Evolutionary conservation across 1,140 invertebrate genomes (phyloP).

Genomic region (Musca domestica): DNA sequence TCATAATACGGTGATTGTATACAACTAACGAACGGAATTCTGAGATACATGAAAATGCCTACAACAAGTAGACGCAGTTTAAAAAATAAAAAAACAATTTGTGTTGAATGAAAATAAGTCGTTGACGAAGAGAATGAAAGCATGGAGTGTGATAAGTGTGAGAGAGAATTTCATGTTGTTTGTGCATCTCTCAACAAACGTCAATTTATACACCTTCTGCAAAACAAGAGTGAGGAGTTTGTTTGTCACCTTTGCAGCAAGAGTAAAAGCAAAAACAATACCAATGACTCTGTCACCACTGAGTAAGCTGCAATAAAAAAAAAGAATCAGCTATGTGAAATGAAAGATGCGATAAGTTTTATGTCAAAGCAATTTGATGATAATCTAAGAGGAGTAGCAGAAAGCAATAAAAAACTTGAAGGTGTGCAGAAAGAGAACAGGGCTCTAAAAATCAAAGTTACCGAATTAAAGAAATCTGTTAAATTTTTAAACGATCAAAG

Average conservation of each 20-base stretch:
- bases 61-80: too few species aligned
- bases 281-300: neutral
- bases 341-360: neutral
- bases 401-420: neutral
- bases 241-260: neutral
- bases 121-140: neutral
- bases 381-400: neutral
- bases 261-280: neutral
- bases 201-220: neutral
- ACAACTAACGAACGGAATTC: too few species aligned
- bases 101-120: neutral
- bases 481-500: constrained; percentile 2
- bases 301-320: neutral
- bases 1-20: too few species aligned
- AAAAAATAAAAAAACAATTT: neutral
- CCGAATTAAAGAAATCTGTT: neutral
- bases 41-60: too few species aligned
- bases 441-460: neutral
- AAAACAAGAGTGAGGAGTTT: neutral
- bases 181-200: neutral
- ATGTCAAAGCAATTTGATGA: constrained; percentile 1
- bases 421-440: neutral
- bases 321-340: neutral
- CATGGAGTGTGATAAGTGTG: neutral
- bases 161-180: neutral